Conservation (phyloP, 1,140 invertebrate species). For the Drosophila grimshawi region DNA sequence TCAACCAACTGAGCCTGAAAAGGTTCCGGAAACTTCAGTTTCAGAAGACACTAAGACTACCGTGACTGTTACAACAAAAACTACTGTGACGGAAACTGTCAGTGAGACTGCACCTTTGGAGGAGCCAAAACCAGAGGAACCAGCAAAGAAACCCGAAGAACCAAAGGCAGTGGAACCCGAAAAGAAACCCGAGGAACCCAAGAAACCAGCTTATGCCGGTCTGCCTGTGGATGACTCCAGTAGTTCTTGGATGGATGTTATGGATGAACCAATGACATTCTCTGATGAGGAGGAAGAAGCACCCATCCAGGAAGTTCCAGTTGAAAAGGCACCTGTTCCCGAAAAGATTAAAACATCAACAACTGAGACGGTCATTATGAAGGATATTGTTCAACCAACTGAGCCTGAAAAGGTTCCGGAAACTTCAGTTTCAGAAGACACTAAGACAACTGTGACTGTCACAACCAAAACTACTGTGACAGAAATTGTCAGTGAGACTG, state of each 20-base stretch:
- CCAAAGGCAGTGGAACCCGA: conserved; percentile 28
- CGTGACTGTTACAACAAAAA: neutral
- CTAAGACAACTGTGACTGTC: no score
- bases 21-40: conserved; percentile 24
- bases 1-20: neutral
- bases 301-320: neutral
- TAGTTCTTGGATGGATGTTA: conserved; percentile 83
- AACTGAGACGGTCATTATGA: no score
- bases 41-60: neutral
- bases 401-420: no score
- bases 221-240: conserved; percentile 76
- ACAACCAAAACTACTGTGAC: no score
- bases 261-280: conserved; percentile 86
- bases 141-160: conserved; percentile 32
- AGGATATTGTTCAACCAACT: no score
- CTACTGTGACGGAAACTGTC: neutral
- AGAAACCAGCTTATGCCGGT: conserved; percentile 72
- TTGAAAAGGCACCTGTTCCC: no score
- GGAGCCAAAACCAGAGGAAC: conserved; percentile 21
- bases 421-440: no score
- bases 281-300: neutral
- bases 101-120: neutral
- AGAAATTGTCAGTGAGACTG: no score
- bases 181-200: conserved; percentile 40
- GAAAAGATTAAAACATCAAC: no score